Base-by-base conservation (phyloP, 1,140 invertebrate species). In the Mizuhopecten yessoensis region DNA sequence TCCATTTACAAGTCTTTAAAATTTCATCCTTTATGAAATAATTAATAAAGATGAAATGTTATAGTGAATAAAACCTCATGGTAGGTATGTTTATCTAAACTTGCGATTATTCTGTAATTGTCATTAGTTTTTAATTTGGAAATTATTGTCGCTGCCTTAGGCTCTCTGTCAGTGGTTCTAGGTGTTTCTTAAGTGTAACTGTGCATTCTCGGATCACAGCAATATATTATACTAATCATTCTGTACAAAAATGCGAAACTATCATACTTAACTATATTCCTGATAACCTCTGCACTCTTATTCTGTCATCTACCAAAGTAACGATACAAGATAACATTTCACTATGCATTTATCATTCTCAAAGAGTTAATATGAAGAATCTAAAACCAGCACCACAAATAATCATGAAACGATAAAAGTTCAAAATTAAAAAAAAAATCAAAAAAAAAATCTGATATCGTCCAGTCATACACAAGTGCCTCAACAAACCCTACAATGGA, bases 311-410 rank as follows among this genome's bases (percentile, higher is more conserved):
- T 75, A 29, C 57, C 57, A 75, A n/a, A 5, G n/a, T 49, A 49
- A 49, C 1, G 57, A 17, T 29, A 45, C 7, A 29, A n/a, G 57
- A 29, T 75, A 75, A 75, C 57, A 75, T 75, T n/a, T 75, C 57
- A 75, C 57, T 75, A 29, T 75, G 57, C 57, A 75, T 75, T 75
- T 75, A 75, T 75, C 57, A 75, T 75, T 75, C n/a, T 75, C 57
- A 75, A 75, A 75, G 57, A 75, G 7, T 75, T 75, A 75, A 45
- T 45, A 13, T 45, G 42, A 45, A 45, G 17, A 75, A 75, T 75
- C 57, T 75, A 75, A 75, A 75, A 75, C 45, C 57, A 75, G 57
- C 57, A 75, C 57, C 57, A 75, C 57, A 75, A 75, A 75, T 75
- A 75, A 9, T 75, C 57, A 75, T 75, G 57, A 75, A 75, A 75